Conservation (phyloP, 2,113 vertebrate species). For the Chelonoidis abingdonii region DNA sequence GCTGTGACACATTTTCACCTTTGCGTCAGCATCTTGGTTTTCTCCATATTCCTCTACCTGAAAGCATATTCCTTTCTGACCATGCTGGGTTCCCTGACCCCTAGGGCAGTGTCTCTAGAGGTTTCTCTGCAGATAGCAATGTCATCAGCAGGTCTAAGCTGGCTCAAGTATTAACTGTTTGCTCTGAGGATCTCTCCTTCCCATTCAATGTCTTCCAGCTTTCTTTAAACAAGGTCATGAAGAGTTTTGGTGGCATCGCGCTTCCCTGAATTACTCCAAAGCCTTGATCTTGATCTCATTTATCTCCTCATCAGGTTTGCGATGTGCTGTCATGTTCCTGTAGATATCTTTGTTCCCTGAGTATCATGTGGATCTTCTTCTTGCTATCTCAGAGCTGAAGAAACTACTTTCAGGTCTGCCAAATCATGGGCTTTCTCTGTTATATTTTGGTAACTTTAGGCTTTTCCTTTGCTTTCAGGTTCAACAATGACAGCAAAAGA, state of each 20-base stretch:
- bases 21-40: not conserved
- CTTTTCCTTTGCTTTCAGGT: not conserved
- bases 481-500: not conserved
- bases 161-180: not conserved
- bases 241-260: not conserved
- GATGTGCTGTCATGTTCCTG: not conserved
- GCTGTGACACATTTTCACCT: not conserved
- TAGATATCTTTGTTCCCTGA: not conserved
- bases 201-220: not conserved
- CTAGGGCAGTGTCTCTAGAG: too few species aligned
- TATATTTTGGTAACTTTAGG: not conserved
- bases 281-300: not conserved
- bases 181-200: not conserved
- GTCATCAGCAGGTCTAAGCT: not conserved
- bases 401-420: not conserved
- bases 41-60: not conserved
- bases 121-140: not conserved
- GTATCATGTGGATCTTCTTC: not conserved
- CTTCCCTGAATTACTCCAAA: not conserved
- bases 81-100: not conserved
- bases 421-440: not conserved
- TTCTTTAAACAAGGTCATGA: not conserved
- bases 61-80: not conserved
- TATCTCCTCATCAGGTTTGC: not conserved
- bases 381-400: not conserved